Base-by-base conservation (phyloP, 2,797 vertebrate species). In the Hephaestus fuliginosus region DNA sequence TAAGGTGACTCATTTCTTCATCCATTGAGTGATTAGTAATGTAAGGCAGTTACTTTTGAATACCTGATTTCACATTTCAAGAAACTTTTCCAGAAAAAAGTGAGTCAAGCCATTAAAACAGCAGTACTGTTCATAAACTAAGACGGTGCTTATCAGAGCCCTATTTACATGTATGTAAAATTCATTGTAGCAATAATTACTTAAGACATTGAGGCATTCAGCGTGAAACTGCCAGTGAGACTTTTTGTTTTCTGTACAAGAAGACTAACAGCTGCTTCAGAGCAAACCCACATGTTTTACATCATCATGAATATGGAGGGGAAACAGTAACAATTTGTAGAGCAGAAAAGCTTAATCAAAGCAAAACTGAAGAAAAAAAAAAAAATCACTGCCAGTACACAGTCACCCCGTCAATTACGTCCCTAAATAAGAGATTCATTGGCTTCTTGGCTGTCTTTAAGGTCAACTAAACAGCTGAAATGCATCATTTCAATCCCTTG, bases 251-350 rank as follows among this genome's bases (percentile, higher is more conserved):
- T 82, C 55, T 77, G 46, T 57, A 63, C 75, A 76, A 88, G 66
- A 36, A 53, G 43, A 81, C 80, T 43, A 60, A 88, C 79, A 90
- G 88, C 86, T 92, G 90, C 70, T 90, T 63, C 57, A 82, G 67
- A 80, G 52, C 82, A 87, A 82, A 76, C 78, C 58, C 87, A 90
- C 76, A 87, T 92, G 85, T 86, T 89, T 83, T 86, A 76, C 58
- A 85, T 86, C 89, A 82, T 82, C 58, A 83, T 67, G 30, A 63
- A 30, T 60, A 74, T 73, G 56, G 62, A 73, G 67, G 71, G 64
- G 80, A 85, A 68, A 77, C 41, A 73, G 49, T 39, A 77, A 88
- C 78, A 89, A 85, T 91, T 83, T 91, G 67, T 77, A 70, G 78
- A 86, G 79, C 58, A 84, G 70, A 67, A 76, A 72, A 81, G 36